Conservation (phyloP, 92 coral and sea anemone genomes). For the Palythoa grandis region DNA sequence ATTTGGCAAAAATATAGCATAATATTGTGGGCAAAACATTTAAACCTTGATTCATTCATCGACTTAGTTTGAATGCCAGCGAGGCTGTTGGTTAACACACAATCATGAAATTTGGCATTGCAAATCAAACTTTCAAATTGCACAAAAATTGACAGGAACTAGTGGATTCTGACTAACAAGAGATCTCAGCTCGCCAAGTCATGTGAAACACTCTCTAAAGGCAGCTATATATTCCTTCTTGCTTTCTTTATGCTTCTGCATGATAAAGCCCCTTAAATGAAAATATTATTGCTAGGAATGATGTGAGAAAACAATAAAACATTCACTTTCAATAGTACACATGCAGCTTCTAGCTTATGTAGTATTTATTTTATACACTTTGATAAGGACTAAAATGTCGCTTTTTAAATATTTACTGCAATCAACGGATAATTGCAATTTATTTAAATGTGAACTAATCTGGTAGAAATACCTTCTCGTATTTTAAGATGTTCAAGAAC, state of each 20-base stretch:
- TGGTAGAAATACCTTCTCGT: not conserved
- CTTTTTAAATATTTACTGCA: not conserved
- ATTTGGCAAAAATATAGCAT: slow-evolving; percentile 5
- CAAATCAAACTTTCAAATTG: slow-evolving; percentile 13
- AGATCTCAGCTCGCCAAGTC: slow-evolving; percentile 56
- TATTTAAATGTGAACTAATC: not conserved
- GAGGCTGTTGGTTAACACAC: not conserved
- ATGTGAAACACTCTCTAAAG: slow-evolving; percentile 54
- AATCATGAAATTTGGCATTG: slow-evolving; percentile 4
- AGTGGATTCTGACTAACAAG: slow-evolving; percentile 38
- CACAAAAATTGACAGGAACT: slow-evolving; percentile 36
- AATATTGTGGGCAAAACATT: not conserved
- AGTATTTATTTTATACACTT: not conserved
- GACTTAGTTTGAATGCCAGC: not conserved
- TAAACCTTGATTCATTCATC: not conserved
- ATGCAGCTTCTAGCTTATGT: not conserved
- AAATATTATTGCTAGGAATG: slow-evolving; percentile 3
- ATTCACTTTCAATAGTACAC: not conserved
- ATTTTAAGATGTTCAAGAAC: not conserved
- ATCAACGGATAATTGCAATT: not conserved
- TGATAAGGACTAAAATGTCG: not conserved
- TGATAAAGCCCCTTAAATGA: slow-evolving; percentile 7
- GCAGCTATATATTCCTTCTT: slow-evolving; percentile 50
- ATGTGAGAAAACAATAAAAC: not conserved
- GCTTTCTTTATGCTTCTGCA: slow-evolving; percentile 14